Conservation (phyloP, 2,888 invertebrate species). For the Luperina testacea region DNA sequence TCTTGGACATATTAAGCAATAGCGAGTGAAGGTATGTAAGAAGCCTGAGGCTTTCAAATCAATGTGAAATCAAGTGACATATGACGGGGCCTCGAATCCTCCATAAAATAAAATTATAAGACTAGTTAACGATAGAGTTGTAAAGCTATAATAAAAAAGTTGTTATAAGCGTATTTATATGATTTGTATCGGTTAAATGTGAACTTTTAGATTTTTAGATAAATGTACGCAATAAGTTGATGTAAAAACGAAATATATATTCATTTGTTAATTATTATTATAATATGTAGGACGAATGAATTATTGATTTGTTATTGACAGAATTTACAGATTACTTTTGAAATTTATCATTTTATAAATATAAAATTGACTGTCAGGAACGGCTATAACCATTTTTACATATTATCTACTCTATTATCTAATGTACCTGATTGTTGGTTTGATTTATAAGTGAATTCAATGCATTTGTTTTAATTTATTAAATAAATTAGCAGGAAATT, state of each 20-base stretch:
- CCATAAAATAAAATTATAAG: conserved; percentile 57
- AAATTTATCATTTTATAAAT: conserved; percentile 46
- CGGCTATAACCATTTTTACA: conserved; percentile 60
- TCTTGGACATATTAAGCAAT: background rate
- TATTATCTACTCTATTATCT: conserved; percentile 51
- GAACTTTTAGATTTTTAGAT: conserved; percentile 48
- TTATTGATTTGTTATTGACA: conserved; percentile 32
- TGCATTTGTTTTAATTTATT: conserved; percentile 49
- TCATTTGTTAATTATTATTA: conserved; percentile 53
- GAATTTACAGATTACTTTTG: conserved; percentile 37
- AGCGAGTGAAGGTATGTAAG: background rate
- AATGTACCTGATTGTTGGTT: conserved; percentile 67
- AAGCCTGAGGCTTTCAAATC: background rate
- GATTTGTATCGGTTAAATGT: conserved; percentile 56
- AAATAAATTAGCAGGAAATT: conserved; percentile 39
- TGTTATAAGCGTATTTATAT: conserved; percentile 59
- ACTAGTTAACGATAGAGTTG: conserved; percentile 62
- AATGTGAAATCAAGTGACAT: conserved; percentile 22
- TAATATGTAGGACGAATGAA: conserved; percentile 11
- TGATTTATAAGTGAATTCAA: conserved; percentile 50
- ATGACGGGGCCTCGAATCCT: conserved; percentile 35
- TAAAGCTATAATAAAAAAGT: conserved; percentile 56
- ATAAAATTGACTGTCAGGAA: conserved; percentile 47
- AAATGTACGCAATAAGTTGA: conserved; percentile 60
- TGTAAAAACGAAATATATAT: conserved; percentile 48